Base-by-base conservation (phyloP, 2,113 vertebrate species). In the Bubo blakistoni region DNA sequence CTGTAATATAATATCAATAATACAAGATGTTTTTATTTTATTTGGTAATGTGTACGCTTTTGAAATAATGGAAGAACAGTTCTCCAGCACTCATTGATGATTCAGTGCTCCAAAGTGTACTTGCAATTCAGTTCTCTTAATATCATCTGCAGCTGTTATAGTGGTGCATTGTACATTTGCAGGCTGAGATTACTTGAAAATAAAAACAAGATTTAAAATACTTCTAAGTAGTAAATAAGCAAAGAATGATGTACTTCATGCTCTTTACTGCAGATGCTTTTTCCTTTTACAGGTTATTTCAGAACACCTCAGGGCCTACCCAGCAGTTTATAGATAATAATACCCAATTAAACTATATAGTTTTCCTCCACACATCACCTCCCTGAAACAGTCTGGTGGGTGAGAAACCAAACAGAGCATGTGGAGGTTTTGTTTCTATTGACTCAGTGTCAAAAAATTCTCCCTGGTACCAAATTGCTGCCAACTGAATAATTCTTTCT, bases 151-250 rank as follows among this genome's bases (percentile, higher is more conserved):
- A 92, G 77, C 91, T 81, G 66, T 63, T 96, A 5, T 10, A 89
- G 76, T 63, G 40, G 44, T 52, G 24, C 57, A 34, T 51, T 91
- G 86, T 91, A 57, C 74, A 57, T 58, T 92, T 38, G n/a, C 57
- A 84, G 84, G 40, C 88, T 94, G 83, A 91, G 77, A 95, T 77
- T 54, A 36, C 36, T 94, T 80, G 49, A 49, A 94, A 94, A 76
- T 72, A 87, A 89, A 92, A 91, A 5, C 25, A 80, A 82, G 83
- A 91, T 89, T 91, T 89, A 89, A 88, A 96, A 85, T 92, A 58
- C 44, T 94, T 79, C 57, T 57, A 76, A 76, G 65, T 36, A 84
- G 69, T 91, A 94, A 93, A 94, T 92, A 94, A 89, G 65, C 52
- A 42, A 84, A 74, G 29, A 81, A 40, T 81, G 0, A 54, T 58